phyloP scores from a whole-genome alignment of 2,888 invertebrate species.

The Amorpha juglandis region DNA sequence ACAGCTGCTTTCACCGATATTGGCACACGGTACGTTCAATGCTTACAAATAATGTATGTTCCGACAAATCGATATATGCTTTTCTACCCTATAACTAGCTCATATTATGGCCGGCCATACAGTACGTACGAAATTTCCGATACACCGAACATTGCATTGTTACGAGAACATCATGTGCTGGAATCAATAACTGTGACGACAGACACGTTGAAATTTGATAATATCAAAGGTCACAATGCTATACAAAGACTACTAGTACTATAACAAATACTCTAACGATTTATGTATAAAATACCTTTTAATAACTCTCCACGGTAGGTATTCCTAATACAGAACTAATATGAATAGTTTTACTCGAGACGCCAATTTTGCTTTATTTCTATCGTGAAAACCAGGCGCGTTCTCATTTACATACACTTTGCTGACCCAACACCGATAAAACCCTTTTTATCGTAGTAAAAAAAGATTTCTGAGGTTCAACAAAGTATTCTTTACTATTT shows the following conservation, averaged over 20 bases:
- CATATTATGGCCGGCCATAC: constrained; percentile 10
- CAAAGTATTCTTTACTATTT: constrained; percentile 63
- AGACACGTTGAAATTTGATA: constrained; percentile 38
- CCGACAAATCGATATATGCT: constrained; percentile 63
- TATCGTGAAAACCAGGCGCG: constrained; percentile 60
- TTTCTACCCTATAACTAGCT: constrained; percentile 37
- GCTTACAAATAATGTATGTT: constrained; percentile 63
- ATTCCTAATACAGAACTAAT: constrained; percentile 39
- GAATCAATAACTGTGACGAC: constrained; percentile 33
- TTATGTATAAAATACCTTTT: neutral
- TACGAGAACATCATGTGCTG: constrained; percentile 2
- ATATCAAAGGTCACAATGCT: constrained; percentile 27
- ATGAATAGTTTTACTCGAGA: constrained; percentile 58
- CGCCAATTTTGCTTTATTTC: constrained; percentile 68
- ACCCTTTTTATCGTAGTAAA: constrained; percentile 74
- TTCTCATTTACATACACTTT: constrained; percentile 80
- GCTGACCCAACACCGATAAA: constrained; percentile 79
- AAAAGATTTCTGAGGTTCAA: constrained; percentile 69
- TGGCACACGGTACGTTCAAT: constrained; percentile 59
- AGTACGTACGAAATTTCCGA: constrained; percentile 23
- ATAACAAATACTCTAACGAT: neutral
- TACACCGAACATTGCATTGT: constrained; percentile 18
- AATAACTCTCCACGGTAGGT: neutral
- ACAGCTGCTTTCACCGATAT: constrained; percentile 64
- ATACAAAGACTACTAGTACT: neutral